Base-by-base conservation (phyloP, 2,113 vertebrate genomes). In the Dascyllus trimaculatus region DNA sequence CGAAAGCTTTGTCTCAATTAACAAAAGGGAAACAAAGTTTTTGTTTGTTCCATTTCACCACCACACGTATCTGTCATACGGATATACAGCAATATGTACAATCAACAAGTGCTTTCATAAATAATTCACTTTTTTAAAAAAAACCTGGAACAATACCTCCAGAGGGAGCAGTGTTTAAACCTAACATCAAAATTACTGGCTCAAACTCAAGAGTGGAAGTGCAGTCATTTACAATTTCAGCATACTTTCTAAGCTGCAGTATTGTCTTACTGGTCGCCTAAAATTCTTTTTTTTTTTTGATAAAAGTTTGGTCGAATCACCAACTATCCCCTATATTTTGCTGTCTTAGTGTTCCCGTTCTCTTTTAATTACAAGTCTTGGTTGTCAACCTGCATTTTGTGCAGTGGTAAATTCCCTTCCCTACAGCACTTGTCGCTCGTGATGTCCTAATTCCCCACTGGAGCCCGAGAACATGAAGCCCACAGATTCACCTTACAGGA, bases 401-500 rank as follows among this genome's bases (percentile, higher is more conserved):
- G 49, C 19, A 43, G 58, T 52, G 35, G 57, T 67, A 73, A 58
- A 69, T 62, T 24, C 75, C 56, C 29, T 72, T 46, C 49, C 49
- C 69, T 56, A 22, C 45, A 76, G 67, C 38, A 64, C 53, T 71
- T 62, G 71, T 57, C 53, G 65, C 26, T 80, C 0, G 17, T 57
- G 75, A 63, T 49, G 67, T 51, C 69, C 63, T 22, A 19, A 78
- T 85, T 85, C 66, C 61, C 49, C 69, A 26, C 8, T 0, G 75
- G 38, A 73, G 59, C 35, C 21, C 0, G n/a, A 49, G 59, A 73
- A 81, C 57, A 78, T 4, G 53, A 32, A 75, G 70, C 69, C 67
- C 52, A 26, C 43, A n/a, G 84, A 76, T 70, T 88, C 56, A 75
- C 51, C 77, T 76, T 78, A 80, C 75, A 72, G 61, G 68, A 51